Base-by-base conservation (phyloP, 2,888 invertebrate genomes). In the Microdon myrmicae region DNA sequence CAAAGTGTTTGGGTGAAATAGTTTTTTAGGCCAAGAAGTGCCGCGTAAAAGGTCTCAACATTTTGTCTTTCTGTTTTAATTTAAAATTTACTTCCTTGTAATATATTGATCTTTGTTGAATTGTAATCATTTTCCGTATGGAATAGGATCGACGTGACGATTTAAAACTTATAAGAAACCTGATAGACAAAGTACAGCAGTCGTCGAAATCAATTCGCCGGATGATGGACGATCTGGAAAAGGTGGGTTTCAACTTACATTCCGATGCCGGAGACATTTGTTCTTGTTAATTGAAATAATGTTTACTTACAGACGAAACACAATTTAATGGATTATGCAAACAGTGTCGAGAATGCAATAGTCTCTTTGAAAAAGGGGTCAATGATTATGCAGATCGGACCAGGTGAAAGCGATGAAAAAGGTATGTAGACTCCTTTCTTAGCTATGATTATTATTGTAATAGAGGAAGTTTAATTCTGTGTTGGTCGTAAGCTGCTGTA, bases 91-190 rank as follows among this genome's bases (percentile, higher is more conserved):
- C n/a, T n/a, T n/a, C n/a, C n/a, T n/a, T n/a, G n/a, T n/a, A n/a
- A n/a, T n/a, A n/a, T n/a, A n/a, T n/a, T n/a, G n/a, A n/a, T n/a
- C n/a, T n/a, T n/a, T n/a, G n/a, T n/a, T n/a, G n/a, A n/a, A n/a
- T n/a, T n/a, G n/a, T n/a, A n/a, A n/a, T n/a, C n/a, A n/a, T n/a
- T n/a, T n/a, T n/a, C n/a, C n/a, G n/a, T n/a, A n/a, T n/a, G n/a
- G n/a, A n/a, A n/a, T 68, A 77, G 77, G 78, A 77, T 71, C 77
- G 77, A 31, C 76, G 75, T 34, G 77, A 77, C 77, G 77, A 77
- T 68, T 75, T 77, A 41, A 78, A 77, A 69, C 71, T 75, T 38
- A 78, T 77, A 68, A 74, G 76, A 22, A 72, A 75, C 44, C 75
- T 76, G 64, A 77, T 78, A 69, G 75, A 78, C 38, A 78, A 78